phyloP scores from a whole-genome alignment of 2,888 invertebrate genomes.

The Brachynemurus nebulosus region DNA sequence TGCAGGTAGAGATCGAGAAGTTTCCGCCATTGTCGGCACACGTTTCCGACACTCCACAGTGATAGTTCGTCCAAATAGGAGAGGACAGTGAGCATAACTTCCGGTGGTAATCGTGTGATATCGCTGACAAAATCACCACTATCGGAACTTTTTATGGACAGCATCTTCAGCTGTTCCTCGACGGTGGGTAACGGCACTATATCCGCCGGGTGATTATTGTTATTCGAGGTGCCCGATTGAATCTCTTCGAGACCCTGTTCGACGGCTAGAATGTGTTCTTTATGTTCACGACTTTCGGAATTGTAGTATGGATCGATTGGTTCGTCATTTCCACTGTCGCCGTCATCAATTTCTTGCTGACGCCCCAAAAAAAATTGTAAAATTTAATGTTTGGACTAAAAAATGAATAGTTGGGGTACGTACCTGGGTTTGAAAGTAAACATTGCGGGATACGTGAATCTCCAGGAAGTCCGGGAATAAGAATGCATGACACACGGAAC shows the following conservation, averaged over 20 bases:
- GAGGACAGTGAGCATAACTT: constrained; percentile 57
- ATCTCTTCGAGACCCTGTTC: constrained; percentile 6
- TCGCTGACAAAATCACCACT: not conserved
- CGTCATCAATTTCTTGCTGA: constrained; percentile 62
- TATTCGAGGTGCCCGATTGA: not conserved
- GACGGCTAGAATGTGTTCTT: constrained; percentile 15
- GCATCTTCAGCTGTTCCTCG: not conserved
- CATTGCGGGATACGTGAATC: constrained; percentile 4
- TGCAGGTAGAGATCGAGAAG: constrained; percentile 66
- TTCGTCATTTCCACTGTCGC: constrained; percentile 78
- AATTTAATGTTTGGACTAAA: not conserved
- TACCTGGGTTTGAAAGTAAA: constrained; percentile 6
- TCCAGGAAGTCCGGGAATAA: constrained; percentile 58
- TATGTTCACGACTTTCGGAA: constrained; percentile 12
- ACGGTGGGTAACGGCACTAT: not conserved
- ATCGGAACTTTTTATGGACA: not conserved
- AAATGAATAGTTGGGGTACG: not conserved
- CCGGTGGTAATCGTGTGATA: constrained; percentile 25
- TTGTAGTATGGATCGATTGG: constrained; percentile 49
- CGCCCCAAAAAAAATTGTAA: constrained; percentile 8
- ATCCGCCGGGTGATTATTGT: not conserved
- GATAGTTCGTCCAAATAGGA: constrained; percentile 84
- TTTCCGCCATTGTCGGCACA: constrained; percentile 72
- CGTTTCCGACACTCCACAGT: constrained; percentile 75
- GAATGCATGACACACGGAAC: constrained; percentile 84